Base-by-base conservation (phyloP, 2,888 invertebrate genomes). In the Cinara cedri region DNA sequence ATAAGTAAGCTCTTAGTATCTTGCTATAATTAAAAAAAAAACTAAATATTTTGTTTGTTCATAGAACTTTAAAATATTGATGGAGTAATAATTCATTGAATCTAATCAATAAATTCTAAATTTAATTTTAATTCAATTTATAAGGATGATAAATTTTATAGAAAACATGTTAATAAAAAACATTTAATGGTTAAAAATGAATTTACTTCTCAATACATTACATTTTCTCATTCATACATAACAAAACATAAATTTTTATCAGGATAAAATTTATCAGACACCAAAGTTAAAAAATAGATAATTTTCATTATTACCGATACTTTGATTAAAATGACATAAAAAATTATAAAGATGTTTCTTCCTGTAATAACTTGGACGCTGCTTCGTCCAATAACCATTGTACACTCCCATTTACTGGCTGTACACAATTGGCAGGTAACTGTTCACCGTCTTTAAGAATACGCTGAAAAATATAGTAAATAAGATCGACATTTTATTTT, bases 381-480 rank as follows among this genome's bases (percentile, higher is more conserved):
- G 80, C 71, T 81, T 82, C 81, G 80, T 84, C 84, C 26, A 84
- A 70, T 21, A 88, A 85, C 90, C 90, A 90, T 83, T 90, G 88
- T 0, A 95, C 86, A 72, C 89, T 87, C 19, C 95, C 95, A 81
- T 88, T 86, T 8, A 86, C 87, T 0, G 94, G 94, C 81, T 89
- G 88, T 16, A 97, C 94, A 84, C 90, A 86, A 1, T 89, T 89
- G 0, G 95, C 93, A 10, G 97, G 97, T 26, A 96, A 87, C 72
- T 89, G 88, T 84, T 94, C 94, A 80, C 90, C 89, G 81, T 93
- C 91, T 82, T 90, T 89, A 81, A 96, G 87, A 81, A 96, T 91
- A 83, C 90, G 90, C 95, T 96, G 87, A 1, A 89, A 90, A 83
- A 83, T 76, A 81, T n/a, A 70, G 63, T 66, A 66, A 34, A 34